Evolutionary conservation across 2,888 invertebrate species (phyloP).

Genomic region (Melikaiella ostensackeni): DNA sequence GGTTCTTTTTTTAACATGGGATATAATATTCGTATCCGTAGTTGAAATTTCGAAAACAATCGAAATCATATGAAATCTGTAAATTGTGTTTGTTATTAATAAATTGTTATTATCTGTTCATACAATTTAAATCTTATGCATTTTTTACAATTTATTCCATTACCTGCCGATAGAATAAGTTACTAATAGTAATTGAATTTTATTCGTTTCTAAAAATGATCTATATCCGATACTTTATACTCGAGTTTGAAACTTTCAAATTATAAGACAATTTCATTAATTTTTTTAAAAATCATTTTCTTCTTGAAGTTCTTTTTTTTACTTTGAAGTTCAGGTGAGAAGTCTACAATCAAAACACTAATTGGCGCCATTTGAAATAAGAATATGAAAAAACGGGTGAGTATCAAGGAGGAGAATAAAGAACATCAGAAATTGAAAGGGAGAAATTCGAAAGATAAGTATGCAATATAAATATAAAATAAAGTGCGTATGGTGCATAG

Average conservation of each 20-base stretch:
- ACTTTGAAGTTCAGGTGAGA: not conserved
- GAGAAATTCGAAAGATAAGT: constrained; percentile 55
- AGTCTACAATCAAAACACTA: not conserved
- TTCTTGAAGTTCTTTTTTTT: not conserved
- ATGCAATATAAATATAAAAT: constrained; percentile 45
- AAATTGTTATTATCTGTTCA: constrained; percentile 64
- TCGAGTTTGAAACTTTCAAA: no score
- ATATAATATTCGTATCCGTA: not conserved
- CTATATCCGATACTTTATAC: no score
- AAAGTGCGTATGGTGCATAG: constrained; percentile 56
- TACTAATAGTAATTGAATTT: not conserved
- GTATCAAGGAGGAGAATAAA: constrained; percentile 49
- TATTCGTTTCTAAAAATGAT: not conserved
- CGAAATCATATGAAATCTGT: constrained; percentile 45
- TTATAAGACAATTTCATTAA: no score
- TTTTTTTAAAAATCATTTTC: no score
- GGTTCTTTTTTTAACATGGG: not conserved
- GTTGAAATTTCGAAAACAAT: not conserved
- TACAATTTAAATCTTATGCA: constrained; percentile 41
- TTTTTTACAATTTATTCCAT: not conserved
- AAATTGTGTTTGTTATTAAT: constrained; percentile 61
- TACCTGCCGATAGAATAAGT: not conserved
- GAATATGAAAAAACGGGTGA: constrained; percentile 42
- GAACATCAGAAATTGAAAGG: constrained; percentile 50
- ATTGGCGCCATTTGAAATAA: not conserved